Evolutionary conservation across 2,797 vertebrate species (phyloP).

Genomic region (Manis javanica): DNA sequence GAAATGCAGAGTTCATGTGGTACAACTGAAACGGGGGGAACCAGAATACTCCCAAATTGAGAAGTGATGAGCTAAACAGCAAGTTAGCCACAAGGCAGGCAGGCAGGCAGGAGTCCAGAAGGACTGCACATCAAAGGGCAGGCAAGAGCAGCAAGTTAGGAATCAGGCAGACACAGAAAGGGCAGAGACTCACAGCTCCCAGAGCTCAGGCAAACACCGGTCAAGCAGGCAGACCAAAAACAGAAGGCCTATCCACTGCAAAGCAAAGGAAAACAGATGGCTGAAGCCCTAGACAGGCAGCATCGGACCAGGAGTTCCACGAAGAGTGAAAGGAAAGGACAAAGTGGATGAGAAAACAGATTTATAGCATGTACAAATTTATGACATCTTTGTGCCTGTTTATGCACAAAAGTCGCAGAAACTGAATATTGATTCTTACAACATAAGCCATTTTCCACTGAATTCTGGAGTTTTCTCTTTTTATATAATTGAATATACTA

Average conservation of each 20-base stretch:
- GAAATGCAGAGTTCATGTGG: not conserved
- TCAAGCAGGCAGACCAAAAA: not conserved
- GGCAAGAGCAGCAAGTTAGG: not conserved
- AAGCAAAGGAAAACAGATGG: conserved; percentile 39
- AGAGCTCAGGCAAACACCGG: not conserved
- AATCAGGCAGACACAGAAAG: not conserved
- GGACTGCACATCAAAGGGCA: not conserved
- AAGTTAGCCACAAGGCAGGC: not conserved
- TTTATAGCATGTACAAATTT: not conserved
- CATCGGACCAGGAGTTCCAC: not conserved
- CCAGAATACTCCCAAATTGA: not conserved
- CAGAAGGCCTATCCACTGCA: not conserved
- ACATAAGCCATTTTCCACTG: not conserved
- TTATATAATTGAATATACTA: not conserved
- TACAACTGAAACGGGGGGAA: not conserved
- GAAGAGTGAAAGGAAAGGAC: not conserved
- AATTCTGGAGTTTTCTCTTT: conserved; percentile 12
- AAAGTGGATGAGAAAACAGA: not conserved
- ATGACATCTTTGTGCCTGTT: not conserved
- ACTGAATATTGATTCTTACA: not conserved
- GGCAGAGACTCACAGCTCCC: not conserved
- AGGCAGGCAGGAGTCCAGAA: not conserved
- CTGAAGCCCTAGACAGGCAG: not conserved
- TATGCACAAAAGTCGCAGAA: not conserved
- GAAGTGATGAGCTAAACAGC: not conserved